Evolutionary conservation across 92 coral and sea anemone species (phyloP).

Genomic region (Paragorgia papillata): DNA sequence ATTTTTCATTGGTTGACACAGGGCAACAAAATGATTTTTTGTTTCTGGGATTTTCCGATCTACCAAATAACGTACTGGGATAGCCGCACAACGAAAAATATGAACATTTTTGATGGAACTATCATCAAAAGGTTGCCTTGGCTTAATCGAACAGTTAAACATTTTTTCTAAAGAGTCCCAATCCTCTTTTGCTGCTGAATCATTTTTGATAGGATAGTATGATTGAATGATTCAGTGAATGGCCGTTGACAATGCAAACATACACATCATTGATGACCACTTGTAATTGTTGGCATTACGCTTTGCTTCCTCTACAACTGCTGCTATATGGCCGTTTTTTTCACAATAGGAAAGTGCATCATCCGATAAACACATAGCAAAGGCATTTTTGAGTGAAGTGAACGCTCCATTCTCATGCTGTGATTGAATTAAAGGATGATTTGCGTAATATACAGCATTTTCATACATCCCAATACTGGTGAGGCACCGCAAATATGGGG

Average conservation of each 20-base stretch:
- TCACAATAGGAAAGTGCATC: constrained; percentile 41
- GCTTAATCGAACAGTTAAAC: constrained; percentile 39
- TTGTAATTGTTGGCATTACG: constrained; percentile 27
- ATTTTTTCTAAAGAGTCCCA: constrained; percentile 41
- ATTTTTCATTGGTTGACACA: constrained; percentile 47
- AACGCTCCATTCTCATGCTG: constrained; percentile 41
- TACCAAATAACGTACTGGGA: constrained; percentile 43
- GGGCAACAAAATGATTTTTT: constrained; percentile 46
- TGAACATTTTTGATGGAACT: constrained; percentile 14
- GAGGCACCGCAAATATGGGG: no score
- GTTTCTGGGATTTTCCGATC: constrained; percentile 37
- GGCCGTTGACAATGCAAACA: constrained; percentile 43
- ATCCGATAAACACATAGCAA: no score
- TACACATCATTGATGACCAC: no score
- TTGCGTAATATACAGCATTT: constrained; percentile 42
- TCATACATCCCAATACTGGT: no score
- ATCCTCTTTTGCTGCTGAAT: constrained; percentile 24
- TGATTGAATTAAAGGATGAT: constrained; percentile 44
- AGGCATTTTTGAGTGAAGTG: no score
- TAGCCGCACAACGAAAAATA: constrained; percentile 44
- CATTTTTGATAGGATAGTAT: constrained; percentile 35
- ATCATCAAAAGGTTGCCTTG: constrained; percentile 21
- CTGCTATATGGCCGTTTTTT: constrained; percentile 4
- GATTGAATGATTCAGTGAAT: constrained; percentile 35
- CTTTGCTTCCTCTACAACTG: constrained; percentile 44